Evolutionary conservation across 2,888 invertebrate species (phyloP).

Genomic region (Cataglyphis altisquamis): DNA sequence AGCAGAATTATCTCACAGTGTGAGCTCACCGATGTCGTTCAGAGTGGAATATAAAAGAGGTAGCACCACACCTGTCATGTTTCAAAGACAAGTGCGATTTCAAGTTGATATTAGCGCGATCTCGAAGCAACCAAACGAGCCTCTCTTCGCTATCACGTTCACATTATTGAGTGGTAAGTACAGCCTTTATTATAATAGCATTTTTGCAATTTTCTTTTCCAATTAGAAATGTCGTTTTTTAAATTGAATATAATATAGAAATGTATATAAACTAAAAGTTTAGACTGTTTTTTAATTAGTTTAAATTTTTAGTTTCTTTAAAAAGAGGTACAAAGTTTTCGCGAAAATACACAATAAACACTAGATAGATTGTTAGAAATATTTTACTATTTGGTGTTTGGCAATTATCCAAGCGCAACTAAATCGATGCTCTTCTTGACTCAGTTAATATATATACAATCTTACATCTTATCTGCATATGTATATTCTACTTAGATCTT

Average conservation of each 20-base stretch:
- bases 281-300: background rate
- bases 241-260: background rate
- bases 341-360: conserved; percentile 22
- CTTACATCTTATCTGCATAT: conserved; percentile 63
- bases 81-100: conserved; percentile 98
- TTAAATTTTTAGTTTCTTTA: no score
- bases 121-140: conserved; percentile 92
- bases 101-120: conserved; percentile 96
- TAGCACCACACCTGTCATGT: conserved; percentile 97
- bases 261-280: background rate
- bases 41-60: conserved; percentile 98
- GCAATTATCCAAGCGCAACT: conserved; percentile 81
- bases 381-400: conserved; percentile 76
- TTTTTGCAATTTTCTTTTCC: background rate
- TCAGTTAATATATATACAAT: conserved; percentile 57
- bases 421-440: conserved; percentile 82
- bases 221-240: background rate
- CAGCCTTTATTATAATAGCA: background rate
- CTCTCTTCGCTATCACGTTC: conserved; percentile 97
- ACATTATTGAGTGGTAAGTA: conserved; percentile 95
- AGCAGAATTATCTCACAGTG: conserved; percentile 98
- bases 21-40: conserved; percentile 99
- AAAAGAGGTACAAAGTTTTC: conserved; percentile 31
- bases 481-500: conserved; percentile 2
- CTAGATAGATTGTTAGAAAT: conserved; percentile 38